phyloP scores from a whole-genome alignment of 2,113 vertebrate species.

The Fulica atra region DNA sequence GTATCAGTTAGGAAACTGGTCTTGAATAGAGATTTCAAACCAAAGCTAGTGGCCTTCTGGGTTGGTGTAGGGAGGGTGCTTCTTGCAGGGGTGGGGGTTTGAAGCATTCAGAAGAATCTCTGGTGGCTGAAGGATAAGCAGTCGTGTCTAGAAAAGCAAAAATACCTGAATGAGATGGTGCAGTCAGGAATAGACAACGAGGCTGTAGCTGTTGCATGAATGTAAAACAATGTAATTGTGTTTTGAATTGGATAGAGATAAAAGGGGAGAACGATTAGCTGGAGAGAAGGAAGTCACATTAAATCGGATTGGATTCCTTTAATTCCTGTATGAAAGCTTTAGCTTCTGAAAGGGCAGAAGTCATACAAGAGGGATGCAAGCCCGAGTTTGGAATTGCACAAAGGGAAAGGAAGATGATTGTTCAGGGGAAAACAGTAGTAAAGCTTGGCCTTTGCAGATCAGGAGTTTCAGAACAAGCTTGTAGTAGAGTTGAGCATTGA shows the following conservation, averaged over 20 bases:
- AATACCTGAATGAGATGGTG: not conserved
- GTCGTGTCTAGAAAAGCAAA: not conserved
- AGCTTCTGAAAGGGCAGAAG: constrained; percentile 17
- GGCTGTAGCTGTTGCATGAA: not conserved
- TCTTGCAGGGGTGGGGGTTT: not conserved
- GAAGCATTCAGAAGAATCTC: not conserved
- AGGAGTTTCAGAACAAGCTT: not conserved
- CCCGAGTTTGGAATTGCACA: not conserved
- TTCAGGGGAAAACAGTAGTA: not conserved
- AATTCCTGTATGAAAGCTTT: constrained; percentile 60
- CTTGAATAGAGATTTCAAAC: not conserved
- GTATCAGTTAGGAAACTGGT: not conserved
- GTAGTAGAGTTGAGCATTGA: not conserved
- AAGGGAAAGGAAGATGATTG: not conserved
- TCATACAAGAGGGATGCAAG: not conserved
- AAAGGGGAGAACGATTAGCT: not conserved
- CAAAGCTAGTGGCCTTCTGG: not conserved
- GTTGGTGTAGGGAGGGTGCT: not conserved
- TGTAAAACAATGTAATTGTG: not conserved
- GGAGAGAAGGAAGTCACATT: not conserved
- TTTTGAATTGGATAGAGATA: constrained; percentile 9
- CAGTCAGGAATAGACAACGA: not conserved
- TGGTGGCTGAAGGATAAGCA: not conserved
- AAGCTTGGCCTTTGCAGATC: not conserved
- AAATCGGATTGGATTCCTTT: constrained; percentile 34